phyloP scores from a whole-genome alignment of 2,888 invertebrate genomes.

The Erebia ligea region DNA sequence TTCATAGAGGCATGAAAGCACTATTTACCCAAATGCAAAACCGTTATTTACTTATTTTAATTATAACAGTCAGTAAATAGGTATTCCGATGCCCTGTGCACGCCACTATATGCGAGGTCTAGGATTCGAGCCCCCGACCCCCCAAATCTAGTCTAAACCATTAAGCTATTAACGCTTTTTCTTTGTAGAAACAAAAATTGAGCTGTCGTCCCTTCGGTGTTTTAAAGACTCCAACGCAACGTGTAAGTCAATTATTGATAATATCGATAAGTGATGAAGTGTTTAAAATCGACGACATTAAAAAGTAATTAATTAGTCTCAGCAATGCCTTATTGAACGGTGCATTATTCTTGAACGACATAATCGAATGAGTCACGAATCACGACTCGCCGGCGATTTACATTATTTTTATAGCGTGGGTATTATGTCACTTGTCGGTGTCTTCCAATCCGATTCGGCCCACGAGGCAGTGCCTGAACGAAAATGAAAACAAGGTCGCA shows the following conservation, averaged over 20 bases:
- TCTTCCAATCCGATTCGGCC: conserved; percentile 53
- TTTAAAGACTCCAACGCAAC: background rate
- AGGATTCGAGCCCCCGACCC: no score
- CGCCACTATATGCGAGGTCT: no score
- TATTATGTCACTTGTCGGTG: conserved; percentile 56
- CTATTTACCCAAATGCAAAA: no score
- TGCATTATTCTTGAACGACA: conserved; percentile 19
- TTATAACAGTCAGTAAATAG: no score
- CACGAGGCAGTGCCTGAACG: conserved; percentile 54
- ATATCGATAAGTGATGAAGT: conserved; percentile 1
- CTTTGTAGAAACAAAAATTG: background rate
- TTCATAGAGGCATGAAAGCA: no score
- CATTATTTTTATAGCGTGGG: conserved; percentile 48
- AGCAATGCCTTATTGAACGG: conserved; percentile 12
- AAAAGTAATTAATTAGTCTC: conserved; percentile 18
- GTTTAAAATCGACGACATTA: conserved; percentile 6
- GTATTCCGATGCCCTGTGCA: no score
- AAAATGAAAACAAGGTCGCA: conserved; percentile 80
- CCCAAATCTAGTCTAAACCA: no score
- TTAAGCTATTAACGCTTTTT: no score
- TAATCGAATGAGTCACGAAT: conserved; percentile 28
- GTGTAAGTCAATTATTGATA: background rate
- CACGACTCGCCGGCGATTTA: conserved; percentile 26
- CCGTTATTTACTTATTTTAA: no score
- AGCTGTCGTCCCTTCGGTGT: background rate